These are phyloP conservation scores for Sterna hirundo DNA, from an alignment of 2,113 vertebrate genomes.

Conservation along the genomic window DNA sequence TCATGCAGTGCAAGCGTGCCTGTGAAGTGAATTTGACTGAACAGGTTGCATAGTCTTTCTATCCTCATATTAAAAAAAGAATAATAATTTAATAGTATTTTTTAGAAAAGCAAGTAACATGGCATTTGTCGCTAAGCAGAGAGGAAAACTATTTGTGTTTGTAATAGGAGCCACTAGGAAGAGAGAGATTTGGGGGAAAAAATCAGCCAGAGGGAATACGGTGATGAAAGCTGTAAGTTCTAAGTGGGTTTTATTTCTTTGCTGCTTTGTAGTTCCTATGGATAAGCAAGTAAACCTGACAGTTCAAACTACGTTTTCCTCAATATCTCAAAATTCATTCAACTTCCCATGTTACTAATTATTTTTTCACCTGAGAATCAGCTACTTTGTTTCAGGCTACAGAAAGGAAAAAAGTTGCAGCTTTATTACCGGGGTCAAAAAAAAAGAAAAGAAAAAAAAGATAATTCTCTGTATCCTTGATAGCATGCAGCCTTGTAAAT, in stretches of 20 bases:
- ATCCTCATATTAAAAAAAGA: neutral
- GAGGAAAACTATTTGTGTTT: conserved; percentile 42
- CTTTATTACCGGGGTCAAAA: conserved; percentile 1
- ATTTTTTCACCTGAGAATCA: conserved; percentile 57
- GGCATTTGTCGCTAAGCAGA: neutral
- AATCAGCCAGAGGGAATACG: conserved; percentile 28
- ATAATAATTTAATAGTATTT: neutral
- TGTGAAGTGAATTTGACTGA: neutral
- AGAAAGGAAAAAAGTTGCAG: neutral
- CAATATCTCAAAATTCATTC: conserved; percentile 52
- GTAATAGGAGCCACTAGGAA: conserved; percentile 35
- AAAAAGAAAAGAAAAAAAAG: neutral
- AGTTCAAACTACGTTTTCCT: conserved; percentile 59
- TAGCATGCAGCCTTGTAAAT: neutral
- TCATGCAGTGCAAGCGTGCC: neutral
- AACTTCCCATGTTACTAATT: conserved; percentile 57
- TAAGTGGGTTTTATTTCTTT: conserved; percentile 50
- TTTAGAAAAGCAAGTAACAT: neutral
- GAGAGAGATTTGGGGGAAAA: neutral
- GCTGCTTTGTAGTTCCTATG: conserved; percentile 58
- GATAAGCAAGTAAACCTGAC: conserved; percentile 54
- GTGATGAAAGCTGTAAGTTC: conserved; percentile 33
- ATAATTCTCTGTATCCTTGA: neutral
- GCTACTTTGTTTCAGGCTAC: conserved; percentile 49
- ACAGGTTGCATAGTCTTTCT: neutral